Evolutionary conservation across 2,113 vertebrate genomes (phyloP), one percentile per base, ranked within the genome.

Genomic region (Pipra filicauda): DNA sequence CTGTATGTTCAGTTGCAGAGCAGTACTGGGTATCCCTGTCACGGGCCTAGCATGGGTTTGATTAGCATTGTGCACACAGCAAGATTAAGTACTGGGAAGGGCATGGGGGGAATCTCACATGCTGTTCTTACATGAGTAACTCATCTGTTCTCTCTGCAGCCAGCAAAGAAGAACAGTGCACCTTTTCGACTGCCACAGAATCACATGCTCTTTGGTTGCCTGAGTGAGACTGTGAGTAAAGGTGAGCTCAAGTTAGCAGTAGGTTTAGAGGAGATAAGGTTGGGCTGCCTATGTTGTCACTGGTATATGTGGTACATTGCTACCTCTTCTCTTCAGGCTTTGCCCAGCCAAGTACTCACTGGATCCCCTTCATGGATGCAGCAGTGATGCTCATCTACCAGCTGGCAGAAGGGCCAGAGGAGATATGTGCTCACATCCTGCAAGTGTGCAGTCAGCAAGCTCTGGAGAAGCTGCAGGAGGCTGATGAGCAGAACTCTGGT

Each of bases 331-430:
- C 21, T 17, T 4, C 51, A 98, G 98, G 98, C 67, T 98, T 98
- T 77, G 41, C 66, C 57, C 93, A 94, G 93, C 97, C 98, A 28
- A 98, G 98, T 76, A 91, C 97, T 21, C 95, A 99, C 90, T 99
- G 99, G 99, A 98, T 99, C 93, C 98, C 99, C 46, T 99, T 99
- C 95, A 99, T 99, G 98, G 99, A 99, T 72, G 97, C 97, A 66
- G 99, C 99, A 0, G 88, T 99, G 69, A 96, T 75, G 15, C 98
- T 99, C 62, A 97, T 99, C 89, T 99, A 99, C 98, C 98, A 98
- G 51, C 97, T 99, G 91, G 98, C 99, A 15, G 99, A 99, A 96
- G 98, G 98, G 17, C 97, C 99, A 5, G 99, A 99, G 74, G 98
- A 98, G 96, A 98, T 99, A 93, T 99, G 99, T 81, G 98, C 98